Evolutionary conservation across 2,888 invertebrate species (phyloP), one percentile per base, ranked within the genome.

Genomic region (Pedicia rivosa): DNA sequence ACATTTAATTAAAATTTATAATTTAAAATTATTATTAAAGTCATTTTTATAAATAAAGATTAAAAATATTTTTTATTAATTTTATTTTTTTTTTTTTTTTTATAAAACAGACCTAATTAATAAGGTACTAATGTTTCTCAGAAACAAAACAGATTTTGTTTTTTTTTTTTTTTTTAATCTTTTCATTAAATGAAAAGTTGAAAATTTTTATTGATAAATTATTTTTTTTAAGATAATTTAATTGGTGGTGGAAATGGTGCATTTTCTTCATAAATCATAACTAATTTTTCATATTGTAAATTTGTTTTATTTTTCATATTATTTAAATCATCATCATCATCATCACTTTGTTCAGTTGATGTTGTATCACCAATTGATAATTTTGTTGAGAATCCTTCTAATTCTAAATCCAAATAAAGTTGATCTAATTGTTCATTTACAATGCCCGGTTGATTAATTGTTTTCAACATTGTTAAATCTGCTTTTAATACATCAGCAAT

Each of bases 381-480:
- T 42, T 64, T 64, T 3, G 63, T 57, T 13, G 64, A 56, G 14
- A 65, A 51, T 4, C 66, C 67, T 44, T 67, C 67, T 15, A 69
- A 46, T 47, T 70, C 69, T 54, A 74, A 55, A 47, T 75, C 74
- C 13, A 67, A 48, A 47, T 72, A 74, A 4, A 75, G 57, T 44
- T 73, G 72, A 39, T 62, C 62, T 30, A 78, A 50, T 54, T 77
- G 77, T 42, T 74, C 70, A 48, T 72, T 72, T 2, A 77, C 72
- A 48, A 72, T 49, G 30, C 59, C 49, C 1, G 76, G 70, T 59
- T 69, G 69, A 40, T 63, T 59, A 4, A 69, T 55, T 30, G 58
- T 57, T 43, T 65, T 64, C 19, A 77, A 55, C 4, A 59, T 52
- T 22, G 65, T 56, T 46, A 68, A 51, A 52, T 77, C 76, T n/a